Conservation (phyloP, 2,888 invertebrate species). For the Drosophila infuscata region DNA sequence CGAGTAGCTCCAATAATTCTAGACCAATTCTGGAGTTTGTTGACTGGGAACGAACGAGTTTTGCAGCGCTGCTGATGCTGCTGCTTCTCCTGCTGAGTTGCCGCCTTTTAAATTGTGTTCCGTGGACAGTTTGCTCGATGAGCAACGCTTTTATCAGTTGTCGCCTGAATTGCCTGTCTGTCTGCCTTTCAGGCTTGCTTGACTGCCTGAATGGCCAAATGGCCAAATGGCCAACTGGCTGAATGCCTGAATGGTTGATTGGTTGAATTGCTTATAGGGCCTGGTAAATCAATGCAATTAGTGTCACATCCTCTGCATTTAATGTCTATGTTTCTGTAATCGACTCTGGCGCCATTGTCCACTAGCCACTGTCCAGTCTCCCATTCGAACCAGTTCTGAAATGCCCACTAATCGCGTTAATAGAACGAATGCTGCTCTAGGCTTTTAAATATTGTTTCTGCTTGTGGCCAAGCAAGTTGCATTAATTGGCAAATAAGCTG, state of each 20-base stretch:
- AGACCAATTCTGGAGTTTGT: slow-evolving; percentile 27
- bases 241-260: slow-evolving; percentile 11
- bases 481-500: not conserved
- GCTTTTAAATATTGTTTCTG: not conserved
- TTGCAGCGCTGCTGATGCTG: not conserved
- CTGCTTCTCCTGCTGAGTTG: not conserved
- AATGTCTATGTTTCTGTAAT: slow-evolving; percentile 78
- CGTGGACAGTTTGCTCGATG: not conserved
- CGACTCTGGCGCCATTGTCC: slow-evolving; percentile 67
- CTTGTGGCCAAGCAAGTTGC: not conserved
- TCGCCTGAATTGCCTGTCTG: slow-evolving; percentile 24
- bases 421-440: not conserved
- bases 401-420: slow-evolving; percentile 15
- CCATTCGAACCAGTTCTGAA: slow-evolving; percentile 45
- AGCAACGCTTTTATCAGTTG: slow-evolving; percentile 50
- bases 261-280: slow-evolving; percentile 42
- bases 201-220: slow-evolving; percentile 4
- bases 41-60: slow-evolving; percentile 49
- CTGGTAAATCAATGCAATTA: slow-evolving; percentile 78
- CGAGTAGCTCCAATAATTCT: not conserved
- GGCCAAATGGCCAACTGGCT: not conserved
- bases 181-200: slow-evolving; percentile 13
- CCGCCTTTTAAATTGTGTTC: not conserved
- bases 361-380: slow-evolving; percentile 35
- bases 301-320: slow-evolving; percentile 79